Percentiles rank a stretch among this genome's conserved stretches.
Evolutionary conservation across 1,140 invertebrate genomes (phyloP).

Genomic region (Drosophila takahashii): DNA sequence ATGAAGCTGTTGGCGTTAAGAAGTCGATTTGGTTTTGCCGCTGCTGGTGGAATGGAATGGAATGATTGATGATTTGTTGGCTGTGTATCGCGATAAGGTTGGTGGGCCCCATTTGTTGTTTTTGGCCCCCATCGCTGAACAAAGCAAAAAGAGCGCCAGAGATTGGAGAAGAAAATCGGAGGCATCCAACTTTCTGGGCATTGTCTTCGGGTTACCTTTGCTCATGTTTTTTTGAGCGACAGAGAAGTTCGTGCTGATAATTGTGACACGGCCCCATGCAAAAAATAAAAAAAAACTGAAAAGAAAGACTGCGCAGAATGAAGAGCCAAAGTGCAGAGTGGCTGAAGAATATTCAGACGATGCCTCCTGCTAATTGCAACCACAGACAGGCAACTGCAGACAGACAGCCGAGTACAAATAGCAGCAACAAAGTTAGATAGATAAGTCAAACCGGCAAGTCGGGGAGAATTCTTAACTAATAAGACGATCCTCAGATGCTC

Average conservation of each 20-base stretch:
- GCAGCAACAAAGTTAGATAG: slow-evolving; percentile 16
- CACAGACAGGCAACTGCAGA: slow-evolving; percentile 2
- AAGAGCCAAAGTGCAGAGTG: slow-evolving; percentile 22
- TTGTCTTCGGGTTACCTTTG: slow-evolving; percentile 56
- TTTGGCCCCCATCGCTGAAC: slow-evolving; percentile 12
- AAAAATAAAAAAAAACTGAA: slow-evolving; percentile 11
- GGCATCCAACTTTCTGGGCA: slow-evolving; percentile 46
- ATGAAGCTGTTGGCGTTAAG: slow-evolving; percentile 73
- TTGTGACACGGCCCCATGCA: slow-evolving; percentile 61
- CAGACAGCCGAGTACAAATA: slow-evolving; percentile 12
- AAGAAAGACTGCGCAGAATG: slow-evolving; percentile 12
- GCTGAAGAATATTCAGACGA: slow-evolving; percentile 31
- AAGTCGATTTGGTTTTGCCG: slow-evolving; percentile 68
- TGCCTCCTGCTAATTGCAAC: slow-evolving; percentile 46
- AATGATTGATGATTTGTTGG: slow-evolving; percentile 77
- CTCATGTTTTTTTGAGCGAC: slow-evolving; percentile 63
- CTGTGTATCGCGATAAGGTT: slow-evolving; percentile 60
- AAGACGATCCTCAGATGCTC: slow-evolving; percentile 1
- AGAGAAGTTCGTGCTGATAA: slow-evolving; percentile 72
- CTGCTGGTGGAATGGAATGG: slow-evolving; percentile 24
- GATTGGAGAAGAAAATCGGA: neutral
- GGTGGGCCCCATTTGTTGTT: slow-evolving; percentile 26
- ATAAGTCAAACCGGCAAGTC: neutral
- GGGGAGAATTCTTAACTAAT: neutral
- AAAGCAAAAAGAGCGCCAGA: slow-evolving; percentile 29